Percentiles rank a stretch among this genome's conserved stretches.
These are phyloP conservation scores for Boulengeromyrus knoepffleri DNA, from an alignment of 2,113 vertebrate species.

Conservation along the genomic window DNA sequence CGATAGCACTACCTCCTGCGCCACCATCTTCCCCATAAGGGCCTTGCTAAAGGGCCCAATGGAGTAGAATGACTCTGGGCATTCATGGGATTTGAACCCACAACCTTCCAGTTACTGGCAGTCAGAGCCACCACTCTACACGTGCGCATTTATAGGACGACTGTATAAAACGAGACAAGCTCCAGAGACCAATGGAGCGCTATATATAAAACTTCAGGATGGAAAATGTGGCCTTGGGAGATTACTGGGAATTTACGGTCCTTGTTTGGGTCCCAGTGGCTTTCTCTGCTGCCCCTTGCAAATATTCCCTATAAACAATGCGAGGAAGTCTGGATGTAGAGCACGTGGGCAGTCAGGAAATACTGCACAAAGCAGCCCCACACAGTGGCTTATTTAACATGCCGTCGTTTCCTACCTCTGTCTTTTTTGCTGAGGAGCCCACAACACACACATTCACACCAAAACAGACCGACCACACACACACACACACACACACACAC, in stretches of 20 bases:
- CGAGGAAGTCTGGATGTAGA: slow-evolving; percentile 49
- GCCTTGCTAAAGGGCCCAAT: too few relatives aligned
- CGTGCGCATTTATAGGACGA: too few relatives aligned
- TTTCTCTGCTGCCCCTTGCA: not conserved
- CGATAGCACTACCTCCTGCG: too few relatives aligned
- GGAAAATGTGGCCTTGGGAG: not conserved
- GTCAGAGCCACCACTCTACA: too few relatives aligned
- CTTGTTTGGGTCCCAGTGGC: not conserved
- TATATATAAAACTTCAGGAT: not conserved
- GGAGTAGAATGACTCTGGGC: too few relatives aligned
- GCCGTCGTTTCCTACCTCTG: slow-evolving; percentile 42
- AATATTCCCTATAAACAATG: slow-evolving; percentile 50
- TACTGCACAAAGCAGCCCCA: slow-evolving; percentile 44
- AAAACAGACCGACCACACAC: not conserved
- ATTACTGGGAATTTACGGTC: not conserved
- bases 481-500: not conserved
- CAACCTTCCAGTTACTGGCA: too few relatives aligned
- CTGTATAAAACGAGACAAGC: not conserved
- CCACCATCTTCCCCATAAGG: too few relatives aligned
- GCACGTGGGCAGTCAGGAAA: slow-evolving; percentile 40
- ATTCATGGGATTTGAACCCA: too few relatives aligned
- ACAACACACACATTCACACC: not conserved
- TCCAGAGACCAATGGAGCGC: not conserved
- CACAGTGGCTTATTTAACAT: slow-evolving; percentile 34
- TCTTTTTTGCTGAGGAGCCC: not conserved